Evolutionary conservation across 2,797 vertebrate genomes (phyloP), one percentile per base, ranked within the genome.

Genomic region (Galagoides demidoff): DNA sequence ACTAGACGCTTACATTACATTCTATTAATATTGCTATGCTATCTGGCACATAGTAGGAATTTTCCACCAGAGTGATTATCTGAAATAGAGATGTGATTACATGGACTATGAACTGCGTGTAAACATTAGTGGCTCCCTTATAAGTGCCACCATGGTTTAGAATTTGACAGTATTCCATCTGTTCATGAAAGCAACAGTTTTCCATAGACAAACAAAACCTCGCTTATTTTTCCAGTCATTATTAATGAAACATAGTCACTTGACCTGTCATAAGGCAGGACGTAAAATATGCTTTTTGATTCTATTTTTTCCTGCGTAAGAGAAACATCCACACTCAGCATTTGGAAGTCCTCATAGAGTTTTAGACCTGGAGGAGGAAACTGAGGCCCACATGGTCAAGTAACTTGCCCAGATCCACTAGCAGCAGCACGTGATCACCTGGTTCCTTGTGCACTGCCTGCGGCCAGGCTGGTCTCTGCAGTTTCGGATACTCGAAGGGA

Each of bases 211-310:
- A 43, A 89, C 31, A 45, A 90, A 93, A 81, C 64, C 66, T 81
- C 92, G 39, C 34, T 87, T 85, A 37, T 95, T 97, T 97, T 97
- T 97, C 97, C 92, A 92, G 43, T 96, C 57, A 68, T 78, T 82
- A 88, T 74, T 83, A 83, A 78, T 96, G 92, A 92, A 97, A 64
- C 95, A 94, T 57, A 66, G 92, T 96, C 93, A 96, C 83, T 73
- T 96, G 87, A 96, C 64, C 55, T 78, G 77, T 73, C 84, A 74
- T 45, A 93, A 92, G 86, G 63, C 87, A 95, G 45, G 76, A 74
- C 16, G 19, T 82, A 87, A 71, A 19, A 49, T 68, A 49, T 0
- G 27, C 70, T 63, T 91, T 78, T 87, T 74, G 82, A n/a, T 93
- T 92, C 55, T 27, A 12, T 82, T 82, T 55, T 93, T 92, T 81